Evolutionary conservation across 2,888 invertebrate species (phyloP).

Genomic region (Oxycera nigricornis): DNA sequence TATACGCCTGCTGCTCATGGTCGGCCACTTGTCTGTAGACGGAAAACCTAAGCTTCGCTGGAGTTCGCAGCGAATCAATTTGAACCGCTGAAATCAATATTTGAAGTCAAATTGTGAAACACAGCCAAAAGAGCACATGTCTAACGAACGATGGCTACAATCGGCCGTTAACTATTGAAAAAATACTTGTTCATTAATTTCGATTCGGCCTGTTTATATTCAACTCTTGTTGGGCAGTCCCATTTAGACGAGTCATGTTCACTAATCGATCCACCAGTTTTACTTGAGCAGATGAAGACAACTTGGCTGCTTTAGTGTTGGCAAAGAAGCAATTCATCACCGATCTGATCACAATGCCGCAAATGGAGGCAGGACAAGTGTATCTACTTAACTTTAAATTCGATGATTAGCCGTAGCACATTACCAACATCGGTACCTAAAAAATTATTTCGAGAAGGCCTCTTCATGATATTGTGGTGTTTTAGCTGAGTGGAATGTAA

Average conservation of each 20-base stretch:
- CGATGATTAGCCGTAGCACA: slow-evolving; percentile 36
- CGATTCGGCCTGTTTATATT: background rate
- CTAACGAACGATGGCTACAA: background rate
- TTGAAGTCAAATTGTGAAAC: slow-evolving; percentile 25
- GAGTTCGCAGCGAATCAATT: slow-evolving; percentile 27
- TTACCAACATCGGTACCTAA: background rate
- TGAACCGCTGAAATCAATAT: slow-evolving; percentile 29
- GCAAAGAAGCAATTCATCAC: slow-evolving; percentile 3
- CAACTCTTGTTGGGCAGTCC: slow-evolving; percentile 9
- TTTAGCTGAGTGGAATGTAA: background rate
- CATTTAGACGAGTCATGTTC: slow-evolving; percentile 27
- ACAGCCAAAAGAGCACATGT: slow-evolving; percentile 16
- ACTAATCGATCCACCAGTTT: slow-evolving; percentile 29
- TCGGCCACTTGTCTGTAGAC: background rate
- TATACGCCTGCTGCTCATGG: no score
- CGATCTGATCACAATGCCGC: slow-evolving; percentile 6
- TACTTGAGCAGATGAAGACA: slow-evolving; percentile 18
- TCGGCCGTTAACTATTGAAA: background rate
- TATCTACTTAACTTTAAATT: slow-evolving; percentile 33
- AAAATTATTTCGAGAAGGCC: background rate
- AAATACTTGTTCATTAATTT: background rate
- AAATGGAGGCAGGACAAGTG: slow-evolving; percentile 13
- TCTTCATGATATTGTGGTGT: background rate
- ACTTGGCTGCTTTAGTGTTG: background rate
- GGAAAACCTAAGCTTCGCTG: background rate